Percentiles rank a stretch among this genome's conserved stretches.
phyloP scores from a whole-genome alignment of 2,797 vertebrate species.

The Chelmon rostratus region DNA sequence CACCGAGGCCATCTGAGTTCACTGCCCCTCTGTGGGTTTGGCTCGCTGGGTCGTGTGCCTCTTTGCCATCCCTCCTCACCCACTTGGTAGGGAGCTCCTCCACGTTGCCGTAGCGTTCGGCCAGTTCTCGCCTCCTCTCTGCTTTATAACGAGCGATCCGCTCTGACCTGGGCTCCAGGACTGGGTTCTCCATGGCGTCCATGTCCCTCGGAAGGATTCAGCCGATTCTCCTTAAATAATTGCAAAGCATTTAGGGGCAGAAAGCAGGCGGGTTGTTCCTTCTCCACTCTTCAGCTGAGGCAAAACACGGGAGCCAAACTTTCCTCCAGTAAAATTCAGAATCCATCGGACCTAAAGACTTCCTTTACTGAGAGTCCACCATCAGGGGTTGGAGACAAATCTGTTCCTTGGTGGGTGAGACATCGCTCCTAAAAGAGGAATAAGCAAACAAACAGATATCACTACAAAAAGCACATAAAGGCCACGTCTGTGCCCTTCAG shows the following conservation, averaged over 20 bases:
- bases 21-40: conserved; percentile 9
- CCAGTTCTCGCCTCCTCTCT: conserved; percentile 85
- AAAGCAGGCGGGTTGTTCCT: conserved; percentile 14
- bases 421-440: conserved; percentile 53
- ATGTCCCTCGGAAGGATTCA: conserved; percentile 55
- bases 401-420: conserved; percentile 26
- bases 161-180: conserved; percentile 84
- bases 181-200: conserved; percentile 77
- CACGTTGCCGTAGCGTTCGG: conserved; percentile 78
- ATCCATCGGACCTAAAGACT: conserved; percentile 60
- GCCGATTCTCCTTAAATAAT: conserved; percentile 22
- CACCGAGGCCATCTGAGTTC: conserved; percentile 43
- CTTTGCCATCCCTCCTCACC: conserved; percentile 76
- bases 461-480: not conserved
- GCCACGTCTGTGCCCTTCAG: not conserved
- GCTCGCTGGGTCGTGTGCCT: conserved; percentile 29
- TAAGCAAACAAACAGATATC: conserved; percentile 24
- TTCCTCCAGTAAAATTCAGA: conserved; percentile 43
- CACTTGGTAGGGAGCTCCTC: conserved; percentile 84
- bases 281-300: conserved; percentile 32
- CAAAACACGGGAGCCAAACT: conserved; percentile 18
- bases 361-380: conserved; percentile 28
- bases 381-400: conserved; percentile 30
- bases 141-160: conserved; percentile 88
- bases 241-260: conserved; percentile 51